Percentiles rank a stretch among this genome's conserved stretches.
These are phyloP conservation scores for Oreocharis arfaki DNA, from an alignment of 2,113 vertebrate genomes.

Conservation along the genomic window DNA sequence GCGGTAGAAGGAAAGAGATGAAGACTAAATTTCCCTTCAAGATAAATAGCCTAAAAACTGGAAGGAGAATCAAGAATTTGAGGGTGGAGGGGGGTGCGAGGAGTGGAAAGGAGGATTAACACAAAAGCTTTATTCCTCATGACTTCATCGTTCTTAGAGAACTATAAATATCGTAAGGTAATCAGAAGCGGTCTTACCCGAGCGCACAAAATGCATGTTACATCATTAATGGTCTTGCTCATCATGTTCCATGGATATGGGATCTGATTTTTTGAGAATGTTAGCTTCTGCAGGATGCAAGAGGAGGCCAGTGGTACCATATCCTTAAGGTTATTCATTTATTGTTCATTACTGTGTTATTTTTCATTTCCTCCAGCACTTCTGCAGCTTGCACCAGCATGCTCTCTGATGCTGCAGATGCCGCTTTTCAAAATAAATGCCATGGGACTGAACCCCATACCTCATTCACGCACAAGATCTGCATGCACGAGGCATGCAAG, in stretches of 20 bases:
- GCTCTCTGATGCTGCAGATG: background rate
- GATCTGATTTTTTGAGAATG: background rate
- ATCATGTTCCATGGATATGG: background rate
- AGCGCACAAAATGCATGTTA: background rate
- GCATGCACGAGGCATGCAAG: background rate
- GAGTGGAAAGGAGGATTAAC: background rate
- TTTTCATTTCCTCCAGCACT: background rate
- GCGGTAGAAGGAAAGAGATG: background rate
- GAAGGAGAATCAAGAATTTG: background rate
- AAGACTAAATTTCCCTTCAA: background rate
- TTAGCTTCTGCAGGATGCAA: background rate
- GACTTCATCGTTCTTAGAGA: background rate
- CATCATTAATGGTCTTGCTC: background rate
- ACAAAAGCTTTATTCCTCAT: background rate
- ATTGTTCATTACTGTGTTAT: background rate
- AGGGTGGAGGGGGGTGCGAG: rapidly evolving
- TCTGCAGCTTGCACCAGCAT: background rate
- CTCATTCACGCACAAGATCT: background rate
- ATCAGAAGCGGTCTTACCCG: background rate
- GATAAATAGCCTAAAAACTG: background rate
- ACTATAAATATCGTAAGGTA: background rate
- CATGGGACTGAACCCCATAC: background rate
- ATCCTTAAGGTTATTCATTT: background rate
- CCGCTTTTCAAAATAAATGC: background rate
- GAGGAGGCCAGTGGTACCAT: background rate